phyloP scores from a whole-genome alignment of 2,113 vertebrate genomes.

The Panthera uncia region DNA sequence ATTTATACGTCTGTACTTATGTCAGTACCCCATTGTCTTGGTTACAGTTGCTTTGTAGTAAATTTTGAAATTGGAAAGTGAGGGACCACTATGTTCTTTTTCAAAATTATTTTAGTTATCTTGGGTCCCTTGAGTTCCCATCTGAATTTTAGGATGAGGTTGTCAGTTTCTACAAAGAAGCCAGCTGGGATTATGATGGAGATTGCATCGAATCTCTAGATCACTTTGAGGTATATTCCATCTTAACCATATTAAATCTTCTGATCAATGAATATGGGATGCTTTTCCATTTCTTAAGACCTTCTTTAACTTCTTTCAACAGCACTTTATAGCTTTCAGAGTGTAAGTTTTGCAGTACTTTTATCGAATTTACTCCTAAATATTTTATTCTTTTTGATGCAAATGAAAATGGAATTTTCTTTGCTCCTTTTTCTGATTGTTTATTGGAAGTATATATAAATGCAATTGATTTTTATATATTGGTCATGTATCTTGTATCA shows the following conservation, averaged over 20 bases:
- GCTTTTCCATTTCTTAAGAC: neutral
- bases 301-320: neutral
- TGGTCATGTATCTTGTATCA: neutral
- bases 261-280: neutral
- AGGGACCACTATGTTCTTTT: neutral
- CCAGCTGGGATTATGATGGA: neutral
- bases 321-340: neutral
- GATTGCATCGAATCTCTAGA: neutral
- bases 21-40: neutral
- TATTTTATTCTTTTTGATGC: slow-evolving; percentile 27
- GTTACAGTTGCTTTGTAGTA: neutral
- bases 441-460: neutral
- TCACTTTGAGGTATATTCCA: neutral
- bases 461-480: neutral
- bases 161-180: neutral
- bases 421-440: neutral
- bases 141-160: neutral
- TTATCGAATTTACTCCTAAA: neutral
- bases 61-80: neutral
- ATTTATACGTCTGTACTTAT: neutral
- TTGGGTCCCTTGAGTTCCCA: neutral
- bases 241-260: neutral
- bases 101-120: neutral
- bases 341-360: neutral
- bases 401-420: neutral